These are phyloP conservation scores for Sphinx pinastri DNA, from an alignment of 2,888 invertebrate genomes.

Conservation along the genomic window DNA sequence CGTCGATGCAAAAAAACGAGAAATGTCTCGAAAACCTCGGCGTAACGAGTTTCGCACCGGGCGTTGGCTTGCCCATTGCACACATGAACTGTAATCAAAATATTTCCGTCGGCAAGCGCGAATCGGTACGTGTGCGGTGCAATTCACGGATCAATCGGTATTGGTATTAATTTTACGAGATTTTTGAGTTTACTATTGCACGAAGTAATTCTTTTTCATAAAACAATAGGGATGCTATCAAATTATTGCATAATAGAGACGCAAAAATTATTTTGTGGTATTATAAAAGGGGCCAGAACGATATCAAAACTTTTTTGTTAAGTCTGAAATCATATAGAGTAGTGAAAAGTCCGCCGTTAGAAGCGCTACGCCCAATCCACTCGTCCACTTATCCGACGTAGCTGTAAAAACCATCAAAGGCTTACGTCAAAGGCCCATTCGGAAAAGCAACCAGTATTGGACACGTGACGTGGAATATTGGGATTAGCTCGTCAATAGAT, in stretches of 20 bases:
- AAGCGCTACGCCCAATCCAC: neutral
- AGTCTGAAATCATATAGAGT: no score
- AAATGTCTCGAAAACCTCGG: slow-evolving; percentile 95
- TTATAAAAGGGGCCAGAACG: no score
- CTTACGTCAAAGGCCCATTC: neutral
- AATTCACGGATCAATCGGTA: neutral
- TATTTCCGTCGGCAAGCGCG: neutral
- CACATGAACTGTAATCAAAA: slow-evolving; percentile 86
- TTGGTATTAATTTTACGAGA: neutral
- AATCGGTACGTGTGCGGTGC: neutral
- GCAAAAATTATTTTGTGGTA: no score
- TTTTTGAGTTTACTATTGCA: neutral
- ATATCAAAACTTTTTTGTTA: no score
- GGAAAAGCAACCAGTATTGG: neutral
- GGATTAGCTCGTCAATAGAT: no score
- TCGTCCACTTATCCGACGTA: neutral
- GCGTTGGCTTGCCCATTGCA: slow-evolving; percentile 92
- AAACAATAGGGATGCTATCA: no score
- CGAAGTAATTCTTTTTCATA: neutral
- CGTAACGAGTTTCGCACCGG: slow-evolving; percentile 92
- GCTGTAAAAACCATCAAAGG: neutral
- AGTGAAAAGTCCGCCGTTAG: neutral
- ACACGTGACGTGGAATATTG: neutral
- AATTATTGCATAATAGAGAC: no score
- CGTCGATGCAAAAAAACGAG: slow-evolving; percentile 92